Conservation (phyloP, 2,113 vertebrate species). For the Xenopus borealis region DNA sequence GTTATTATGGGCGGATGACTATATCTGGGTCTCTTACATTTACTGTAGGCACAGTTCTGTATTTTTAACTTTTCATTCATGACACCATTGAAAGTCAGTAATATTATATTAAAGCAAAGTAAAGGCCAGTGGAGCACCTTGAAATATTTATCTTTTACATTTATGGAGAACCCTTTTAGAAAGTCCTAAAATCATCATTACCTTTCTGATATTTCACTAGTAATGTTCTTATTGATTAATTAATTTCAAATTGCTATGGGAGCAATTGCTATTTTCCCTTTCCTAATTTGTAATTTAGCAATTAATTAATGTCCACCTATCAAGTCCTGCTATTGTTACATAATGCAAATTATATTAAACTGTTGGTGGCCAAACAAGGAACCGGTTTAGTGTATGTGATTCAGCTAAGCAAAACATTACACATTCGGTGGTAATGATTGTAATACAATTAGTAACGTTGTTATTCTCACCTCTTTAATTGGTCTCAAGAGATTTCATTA, state of each 20-base stretch:
- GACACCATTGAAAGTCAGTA: too few relatives aligned
- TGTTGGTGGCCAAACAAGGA: constrained; percentile 43
- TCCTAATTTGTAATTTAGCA: constrained; percentile 20
- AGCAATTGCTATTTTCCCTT: constrained; percentile 2
- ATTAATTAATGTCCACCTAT: constrained; percentile 14
- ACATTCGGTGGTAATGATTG: constrained; percentile 12
- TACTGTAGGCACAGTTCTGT: too few relatives aligned
- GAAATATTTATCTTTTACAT: background rate
- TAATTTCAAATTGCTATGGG: constrained; percentile 2
- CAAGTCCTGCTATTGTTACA: constrained; percentile 3
- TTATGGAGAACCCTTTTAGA: constrained; percentile 3
- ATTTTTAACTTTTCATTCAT: too few relatives aligned
- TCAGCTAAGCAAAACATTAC: constrained; percentile 1
- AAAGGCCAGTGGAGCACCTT: background rate
- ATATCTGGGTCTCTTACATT: too few relatives aligned
- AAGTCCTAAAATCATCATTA: background rate
- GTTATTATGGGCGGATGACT: too few relatives aligned
- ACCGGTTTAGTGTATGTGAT: constrained; percentile 38
- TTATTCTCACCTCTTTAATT: constrained; percentile 7
- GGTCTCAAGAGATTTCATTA: background rate
- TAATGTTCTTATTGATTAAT: constrained; percentile 12
- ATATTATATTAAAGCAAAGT: too few relatives aligned
- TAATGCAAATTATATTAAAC: constrained; percentile 8
- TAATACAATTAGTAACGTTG: constrained; percentile 11
- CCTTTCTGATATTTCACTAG: background rate